Evolutionary conservation across 1,140 invertebrate species (phyloP), one percentile per base, ranked within the genome.

Genomic region (Sminthurides bifidus): DNA sequence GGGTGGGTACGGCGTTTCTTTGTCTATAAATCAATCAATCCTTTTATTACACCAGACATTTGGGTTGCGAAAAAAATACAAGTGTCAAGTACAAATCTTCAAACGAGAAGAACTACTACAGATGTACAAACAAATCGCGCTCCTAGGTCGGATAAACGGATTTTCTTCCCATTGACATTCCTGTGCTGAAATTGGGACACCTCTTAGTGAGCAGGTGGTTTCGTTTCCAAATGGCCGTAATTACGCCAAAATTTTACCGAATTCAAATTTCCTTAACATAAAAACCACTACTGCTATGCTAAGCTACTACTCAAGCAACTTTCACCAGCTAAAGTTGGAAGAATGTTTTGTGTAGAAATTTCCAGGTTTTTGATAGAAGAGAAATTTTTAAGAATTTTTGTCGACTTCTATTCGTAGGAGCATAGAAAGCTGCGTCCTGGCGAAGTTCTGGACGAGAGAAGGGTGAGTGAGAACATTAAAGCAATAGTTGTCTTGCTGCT

Each of bases 391-490:
- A 21, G 23, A 27, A 53, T 52, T 52, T 40, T 52, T 52, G 37
- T 35, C 5, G n/a, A 41, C 6, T 44, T 6, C 52, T 48, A 68
- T 76, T 75, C 75, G 71, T 79, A 81, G 78, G 78, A 79, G 72
- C 74, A 80, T 78, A 79, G 84, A 76, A 91, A 89, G 81, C 83
- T 91, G 75, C 85, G 87, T 68, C 87, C 87, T 60, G 87, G 87
- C 72, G 87, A 92, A 79, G 83, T 91, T 73, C 70, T 86, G 71
- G 87, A 90, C 76, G 87, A 92, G 69, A 85, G 82, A 77, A 88
- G 87, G 87, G 87, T 92, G 87, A 90, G 84, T 73, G 8, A 19
- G 12, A 43, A 27, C 15, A 21, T 5, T 6, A 17, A 41, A n/a
- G n/a, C 5, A 41, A 41, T 4, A 8, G 38, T 41, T 41, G 38